These are phyloP conservation scores for Caenorhabditis remanei DNA, from an alignment of 1,140 invertebrate species.

Conservation along the genomic window DNA sequence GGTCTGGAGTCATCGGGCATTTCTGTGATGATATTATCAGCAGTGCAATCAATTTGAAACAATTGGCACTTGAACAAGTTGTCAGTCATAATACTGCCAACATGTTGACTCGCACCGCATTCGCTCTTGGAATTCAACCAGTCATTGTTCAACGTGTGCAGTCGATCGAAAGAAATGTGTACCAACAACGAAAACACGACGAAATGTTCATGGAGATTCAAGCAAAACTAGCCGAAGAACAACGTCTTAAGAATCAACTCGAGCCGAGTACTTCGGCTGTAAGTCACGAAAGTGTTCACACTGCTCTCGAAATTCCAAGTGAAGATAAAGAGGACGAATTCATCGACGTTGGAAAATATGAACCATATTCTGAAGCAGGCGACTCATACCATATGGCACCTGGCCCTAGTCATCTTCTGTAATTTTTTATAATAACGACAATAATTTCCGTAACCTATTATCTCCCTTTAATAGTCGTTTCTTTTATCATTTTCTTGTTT, in stretches of 20 bases:
- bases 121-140: constrained; percentile 26
- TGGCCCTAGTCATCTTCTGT: background rate
- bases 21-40: constrained; percentile 43
- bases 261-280: background rate
- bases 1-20: constrained; percentile 15
- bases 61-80: background rate
- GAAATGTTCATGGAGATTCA: constrained; percentile 38
- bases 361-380: background rate
- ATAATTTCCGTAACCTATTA: background rate
- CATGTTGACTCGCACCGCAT: constrained; percentile 32
- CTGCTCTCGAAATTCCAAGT: constrained; percentile 5
- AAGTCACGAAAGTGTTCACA: background rate
- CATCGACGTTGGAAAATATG: background rate
- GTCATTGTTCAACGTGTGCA: constrained; percentile 39
- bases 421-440: background rate
- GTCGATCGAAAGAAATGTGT: constrained; percentile 33
- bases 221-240: background rate
- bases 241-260: constrained; percentile 16
- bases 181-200: constrained; percentile 35
- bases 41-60: constrained; percentile 39
- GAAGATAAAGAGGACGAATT: background rate
- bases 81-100: constrained; percentile 3
- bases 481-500: background rate
- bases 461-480: background rate
- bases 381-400: constrained; percentile 1